Evolutionary conservation across 2,113 vertebrate species (phyloP).

Genomic region (Kobus ellipsiprymnus): DNA sequence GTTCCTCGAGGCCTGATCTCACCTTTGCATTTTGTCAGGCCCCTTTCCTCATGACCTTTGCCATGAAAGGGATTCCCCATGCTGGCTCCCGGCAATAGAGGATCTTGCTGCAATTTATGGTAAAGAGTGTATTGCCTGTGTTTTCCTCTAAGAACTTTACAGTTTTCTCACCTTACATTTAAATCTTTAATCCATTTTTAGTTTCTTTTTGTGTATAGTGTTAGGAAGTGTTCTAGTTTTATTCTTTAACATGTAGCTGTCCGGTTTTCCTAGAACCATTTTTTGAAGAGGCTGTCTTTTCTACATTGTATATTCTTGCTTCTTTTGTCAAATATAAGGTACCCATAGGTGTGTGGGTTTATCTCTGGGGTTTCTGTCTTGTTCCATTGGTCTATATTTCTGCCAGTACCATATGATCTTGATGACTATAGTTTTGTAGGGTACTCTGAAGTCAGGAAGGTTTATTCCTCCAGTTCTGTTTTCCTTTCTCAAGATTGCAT

Average conservation of each 20-base stretch:
- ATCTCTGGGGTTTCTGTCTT: neutral
- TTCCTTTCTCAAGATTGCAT: neutral
- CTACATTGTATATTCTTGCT: neutral
- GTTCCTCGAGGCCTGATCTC: no score
- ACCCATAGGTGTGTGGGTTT: neutral
- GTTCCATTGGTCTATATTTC: neutral
- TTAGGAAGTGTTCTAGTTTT: neutral
- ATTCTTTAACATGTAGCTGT: neutral
- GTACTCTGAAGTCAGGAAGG: neutral
- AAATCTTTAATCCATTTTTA: neutral
- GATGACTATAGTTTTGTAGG: neutral
- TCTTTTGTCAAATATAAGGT: neutral
- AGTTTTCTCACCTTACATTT: neutral
- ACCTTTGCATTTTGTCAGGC: no score
- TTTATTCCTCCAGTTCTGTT: neutral
- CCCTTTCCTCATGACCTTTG: no score
- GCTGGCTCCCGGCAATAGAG: neutral
- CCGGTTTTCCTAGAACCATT: neutral
- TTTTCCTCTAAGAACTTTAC: neutral
- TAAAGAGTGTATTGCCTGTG: neutral
- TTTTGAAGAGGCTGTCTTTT: neutral
- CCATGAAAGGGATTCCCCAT: no score
- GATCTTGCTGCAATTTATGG: neutral
- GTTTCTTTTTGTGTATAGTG: neutral
- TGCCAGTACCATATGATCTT: neutral